Evolutionary conservation across 2,113 vertebrate species (phyloP).

Genomic region (Pteruthius melanotis): DNA sequence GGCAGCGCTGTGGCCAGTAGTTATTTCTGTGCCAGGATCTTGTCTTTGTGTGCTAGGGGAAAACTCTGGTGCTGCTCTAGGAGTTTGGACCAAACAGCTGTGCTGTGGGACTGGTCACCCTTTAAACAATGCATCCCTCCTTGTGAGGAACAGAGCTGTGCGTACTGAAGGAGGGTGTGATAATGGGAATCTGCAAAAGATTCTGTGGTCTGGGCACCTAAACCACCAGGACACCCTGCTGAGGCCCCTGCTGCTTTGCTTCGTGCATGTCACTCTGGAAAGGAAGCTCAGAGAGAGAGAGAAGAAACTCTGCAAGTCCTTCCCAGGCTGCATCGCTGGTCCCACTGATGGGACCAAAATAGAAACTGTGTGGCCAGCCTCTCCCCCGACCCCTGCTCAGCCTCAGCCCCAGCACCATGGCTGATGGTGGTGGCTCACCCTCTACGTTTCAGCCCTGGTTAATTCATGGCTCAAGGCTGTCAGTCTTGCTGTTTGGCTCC

Average conservation of each 20-base stretch:
- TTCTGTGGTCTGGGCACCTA: neutral
- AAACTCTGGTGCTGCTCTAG: neutral
- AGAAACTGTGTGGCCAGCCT: neutral
- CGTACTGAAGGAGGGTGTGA: neutral
- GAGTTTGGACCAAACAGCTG: neutral
- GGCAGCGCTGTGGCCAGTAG: rapidly evolving
- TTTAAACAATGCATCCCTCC: neutral
- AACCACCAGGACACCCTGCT: neutral
- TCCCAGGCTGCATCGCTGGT: neutral
- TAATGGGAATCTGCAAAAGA: neutral
- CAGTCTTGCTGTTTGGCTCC: neutral
- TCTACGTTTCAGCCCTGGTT: neutral
- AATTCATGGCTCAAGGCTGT: neutral
- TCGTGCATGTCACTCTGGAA: neutral
- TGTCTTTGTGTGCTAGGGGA: rapidly evolving
- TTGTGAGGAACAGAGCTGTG: neutral
- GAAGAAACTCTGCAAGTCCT: neutral
- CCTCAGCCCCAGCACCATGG: rapidly evolving
- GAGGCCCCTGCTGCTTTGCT: neutral
- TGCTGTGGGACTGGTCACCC: neutral
- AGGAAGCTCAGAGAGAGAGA: neutral
- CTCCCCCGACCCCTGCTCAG: neutral
- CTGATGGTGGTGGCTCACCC: neutral
- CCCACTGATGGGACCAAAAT: slow-evolving; percentile 22
- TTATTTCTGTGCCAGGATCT: neutral